These are phyloP conservation scores for Pardalotus punctatus DNA, from an alignment of 2,113 vertebrate genomes.

Conservation along the genomic window DNA sequence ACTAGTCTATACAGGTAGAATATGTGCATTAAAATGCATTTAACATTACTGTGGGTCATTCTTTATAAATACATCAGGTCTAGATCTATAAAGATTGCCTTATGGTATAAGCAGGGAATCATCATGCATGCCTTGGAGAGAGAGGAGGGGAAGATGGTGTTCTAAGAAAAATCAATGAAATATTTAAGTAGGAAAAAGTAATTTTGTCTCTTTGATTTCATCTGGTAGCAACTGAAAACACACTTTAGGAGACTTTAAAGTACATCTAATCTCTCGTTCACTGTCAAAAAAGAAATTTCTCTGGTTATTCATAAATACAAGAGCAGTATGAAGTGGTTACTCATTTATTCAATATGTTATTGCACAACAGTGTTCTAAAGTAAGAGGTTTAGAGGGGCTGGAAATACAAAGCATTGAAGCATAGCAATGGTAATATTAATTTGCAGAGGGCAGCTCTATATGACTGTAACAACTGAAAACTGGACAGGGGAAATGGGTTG, in stretches of 20 bases:
- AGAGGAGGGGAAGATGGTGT: background rate
- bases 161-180: constrained; percentile 52
- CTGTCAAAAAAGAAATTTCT: background rate
- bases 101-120: background rate
- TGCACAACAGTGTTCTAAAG: constrained; percentile 19
- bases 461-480: background rate
- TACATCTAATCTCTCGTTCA: constrained; percentile 5
- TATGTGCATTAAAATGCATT: background rate
- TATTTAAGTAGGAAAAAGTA: constrained; percentile 42
- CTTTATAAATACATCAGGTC: background rate
- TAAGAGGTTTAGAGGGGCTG: constrained; percentile 1
- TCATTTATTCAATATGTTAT: constrained; percentile 29
- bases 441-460: background rate
- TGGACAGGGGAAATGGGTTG: background rate
- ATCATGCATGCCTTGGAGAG: rapidly evolving
- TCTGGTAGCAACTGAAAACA: constrained; percentile 26
- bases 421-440: background rate
- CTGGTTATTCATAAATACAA: constrained; percentile 38
- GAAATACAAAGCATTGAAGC: constrained; percentile 5
- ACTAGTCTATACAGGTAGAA: background rate
- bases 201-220: constrained; percentile 41
- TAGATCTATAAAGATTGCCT: background rate
- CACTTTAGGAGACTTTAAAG: background rate
- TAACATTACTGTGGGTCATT: background rate
- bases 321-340: constrained; percentile 30